Conservation (phyloP, 2,888 invertebrate species). For the Meteorus cinctellus region DNA sequence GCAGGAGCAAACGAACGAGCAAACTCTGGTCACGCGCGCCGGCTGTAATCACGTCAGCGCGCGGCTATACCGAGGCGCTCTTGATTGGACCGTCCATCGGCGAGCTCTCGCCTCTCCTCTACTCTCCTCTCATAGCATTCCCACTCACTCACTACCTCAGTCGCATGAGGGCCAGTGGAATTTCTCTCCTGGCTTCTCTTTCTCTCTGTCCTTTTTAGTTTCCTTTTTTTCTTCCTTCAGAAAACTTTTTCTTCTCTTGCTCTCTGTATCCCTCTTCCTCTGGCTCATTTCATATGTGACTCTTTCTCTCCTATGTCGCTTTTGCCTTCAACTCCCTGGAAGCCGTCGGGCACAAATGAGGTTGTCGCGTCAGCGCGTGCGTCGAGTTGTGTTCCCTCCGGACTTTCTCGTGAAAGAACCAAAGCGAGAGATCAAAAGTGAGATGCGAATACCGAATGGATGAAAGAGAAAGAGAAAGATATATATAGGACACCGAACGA, state of each 20-base stretch:
- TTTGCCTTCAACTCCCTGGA: conserved; percentile 52
- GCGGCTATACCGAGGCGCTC: conserved; percentile 59
- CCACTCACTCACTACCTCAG: conserved; percentile 31
- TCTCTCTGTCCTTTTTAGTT: conserved; percentile 36
- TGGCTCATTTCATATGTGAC: conserved; percentile 39
- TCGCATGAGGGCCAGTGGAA: conserved; percentile 37
- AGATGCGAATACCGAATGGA: background rate
- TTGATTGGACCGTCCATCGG: conserved; percentile 66
- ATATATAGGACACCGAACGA: conserved; percentile 45
- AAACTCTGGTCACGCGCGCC: conserved; percentile 69
- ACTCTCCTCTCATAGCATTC: conserved; percentile 32
- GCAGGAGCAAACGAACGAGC: conserved; percentile 59
- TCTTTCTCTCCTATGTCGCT: conserved; percentile 39
- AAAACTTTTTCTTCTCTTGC: conserved; percentile 18
- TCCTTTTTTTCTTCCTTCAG: conserved; percentile 42
- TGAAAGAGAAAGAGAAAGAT: background rate
- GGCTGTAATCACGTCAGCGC: conserved; percentile 69
- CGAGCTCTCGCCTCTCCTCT: conserved; percentile 38
- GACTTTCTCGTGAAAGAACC: conserved; percentile 16
- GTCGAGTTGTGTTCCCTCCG: conserved; percentile 49
- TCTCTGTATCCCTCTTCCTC: conserved; percentile 32
- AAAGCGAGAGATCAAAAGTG: background rate
- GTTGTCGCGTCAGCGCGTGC: conserved; percentile 71
- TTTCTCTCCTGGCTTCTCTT: conserved; percentile 36
- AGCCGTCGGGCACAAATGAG: conserved; percentile 71